Evolutionary conservation across 2,797 vertebrate species (phyloP).

Genomic region (Chrosomus eos): DNA sequence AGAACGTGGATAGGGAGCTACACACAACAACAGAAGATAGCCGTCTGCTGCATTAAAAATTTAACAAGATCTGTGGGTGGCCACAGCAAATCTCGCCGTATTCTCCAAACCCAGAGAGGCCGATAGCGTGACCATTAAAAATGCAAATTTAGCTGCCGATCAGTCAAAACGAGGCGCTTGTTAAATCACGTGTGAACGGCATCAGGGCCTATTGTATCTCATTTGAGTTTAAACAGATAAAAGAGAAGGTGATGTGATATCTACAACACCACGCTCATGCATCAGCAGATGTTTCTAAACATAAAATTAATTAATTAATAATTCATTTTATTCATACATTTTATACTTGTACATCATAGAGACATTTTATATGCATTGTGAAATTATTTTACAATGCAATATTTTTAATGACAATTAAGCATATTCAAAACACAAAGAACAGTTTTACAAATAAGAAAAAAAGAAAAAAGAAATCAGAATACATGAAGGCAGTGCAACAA

Average conservation of each 20-base stretch:
- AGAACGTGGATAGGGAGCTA: constrained; percentile 32
- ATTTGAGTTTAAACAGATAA: background rate
- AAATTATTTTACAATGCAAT: background rate
- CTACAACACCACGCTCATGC: background rate
- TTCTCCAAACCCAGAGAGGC: constrained; percentile 20
- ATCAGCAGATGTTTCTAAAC: background rate
- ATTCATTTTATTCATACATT: background rate
- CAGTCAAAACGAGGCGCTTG: constrained; percentile 36
- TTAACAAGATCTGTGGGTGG: constrained; percentile 65
- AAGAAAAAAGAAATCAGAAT: background rate
- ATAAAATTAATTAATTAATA: background rate
- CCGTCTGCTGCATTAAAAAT: constrained; percentile 73
- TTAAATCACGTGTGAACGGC: constrained; percentile 58
- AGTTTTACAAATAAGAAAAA: background rate
- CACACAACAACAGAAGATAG: constrained; percentile 66
- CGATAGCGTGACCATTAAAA: constrained; percentile 4
- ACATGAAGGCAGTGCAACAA: background rate
- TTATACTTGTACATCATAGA: background rate
- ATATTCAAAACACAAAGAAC: background rate
- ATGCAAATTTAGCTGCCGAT: constrained; percentile 51
- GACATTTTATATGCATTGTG: background rate
- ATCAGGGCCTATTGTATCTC: constrained; percentile 49
- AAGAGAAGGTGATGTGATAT: constrained; percentile 4
- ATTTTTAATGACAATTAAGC: background rate
- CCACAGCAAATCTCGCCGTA: constrained; percentile 56